These are phyloP conservation scores for Pelobates cultripes DNA, from an alignment of 2,797 vertebrate genomes.

Conservation along the genomic window DNA sequence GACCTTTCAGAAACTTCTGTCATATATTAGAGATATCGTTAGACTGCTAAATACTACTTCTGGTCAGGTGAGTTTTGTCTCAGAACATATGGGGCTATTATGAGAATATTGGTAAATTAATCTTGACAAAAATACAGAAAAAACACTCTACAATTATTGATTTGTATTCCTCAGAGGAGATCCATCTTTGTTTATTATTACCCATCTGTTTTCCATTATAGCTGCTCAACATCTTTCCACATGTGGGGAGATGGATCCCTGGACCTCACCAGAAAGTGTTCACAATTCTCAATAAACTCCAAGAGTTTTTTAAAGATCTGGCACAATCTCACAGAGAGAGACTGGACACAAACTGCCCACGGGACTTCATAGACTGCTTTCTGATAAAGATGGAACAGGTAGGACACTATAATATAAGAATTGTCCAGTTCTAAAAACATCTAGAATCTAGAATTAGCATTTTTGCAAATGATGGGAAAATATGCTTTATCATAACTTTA, in stretches of 20 bases:
- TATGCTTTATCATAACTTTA: no score
- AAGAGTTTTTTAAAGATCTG: slow-evolving; percentile 5
- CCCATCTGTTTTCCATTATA: background rate
- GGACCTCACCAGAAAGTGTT: slow-evolving; percentile 22
- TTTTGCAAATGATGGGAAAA: no score
- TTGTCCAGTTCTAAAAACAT: no score
- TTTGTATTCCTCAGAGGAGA: no score
- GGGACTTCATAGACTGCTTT: background rate
- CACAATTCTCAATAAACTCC: background rate
- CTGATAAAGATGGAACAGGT: background rate
- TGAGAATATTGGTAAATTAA: no score
- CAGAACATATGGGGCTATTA: no score
- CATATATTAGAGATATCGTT: background rate
- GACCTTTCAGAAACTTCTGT: background rate
- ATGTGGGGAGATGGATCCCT: background rate
- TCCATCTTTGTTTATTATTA: no score
- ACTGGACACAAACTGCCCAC: slow-evolving; percentile 20
- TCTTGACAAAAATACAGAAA: no score
- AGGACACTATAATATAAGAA: background rate
- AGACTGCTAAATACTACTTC: background rate
- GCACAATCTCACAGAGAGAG: slow-evolving; percentile 20
- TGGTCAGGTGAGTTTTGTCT: background rate
- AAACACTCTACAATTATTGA: no score
- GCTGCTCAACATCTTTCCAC: slow-evolving; percentile 16
- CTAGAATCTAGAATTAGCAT: no score